Conservation (phyloP, 2,113 vertebrate species). For the Eulemur macaco region DNA sequence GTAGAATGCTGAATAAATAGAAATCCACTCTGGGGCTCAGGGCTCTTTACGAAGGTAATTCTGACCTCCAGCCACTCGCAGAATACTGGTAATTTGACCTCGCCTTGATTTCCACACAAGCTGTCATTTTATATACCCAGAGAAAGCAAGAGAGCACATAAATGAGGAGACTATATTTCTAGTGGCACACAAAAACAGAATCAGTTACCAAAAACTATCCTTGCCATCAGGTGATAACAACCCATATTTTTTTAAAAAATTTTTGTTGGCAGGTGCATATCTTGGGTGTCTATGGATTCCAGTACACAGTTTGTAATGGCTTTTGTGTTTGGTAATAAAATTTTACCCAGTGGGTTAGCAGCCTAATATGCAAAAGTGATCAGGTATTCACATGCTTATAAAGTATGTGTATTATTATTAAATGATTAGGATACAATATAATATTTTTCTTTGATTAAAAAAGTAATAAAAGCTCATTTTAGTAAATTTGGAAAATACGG, state of each 20-base stretch:
- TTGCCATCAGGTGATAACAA: background rate
- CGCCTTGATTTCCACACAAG: conserved; percentile 7
- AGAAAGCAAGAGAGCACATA: background rate
- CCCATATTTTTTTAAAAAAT: background rate
- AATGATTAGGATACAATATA: background rate
- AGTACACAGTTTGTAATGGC: background rate
- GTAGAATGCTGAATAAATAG: conserved; percentile 45
- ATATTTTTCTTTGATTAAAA: background rate
- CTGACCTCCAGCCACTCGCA: conserved; percentile 21
- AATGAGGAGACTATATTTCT: conserved; percentile 42
- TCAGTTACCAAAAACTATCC: background rate
- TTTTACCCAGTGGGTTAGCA: background rate
- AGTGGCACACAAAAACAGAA: conserved; percentile 18
- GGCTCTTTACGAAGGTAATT: conserved; percentile 12
- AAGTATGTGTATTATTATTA: background rate
- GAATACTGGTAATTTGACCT: conserved; percentile 49
- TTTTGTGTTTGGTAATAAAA: background rate
- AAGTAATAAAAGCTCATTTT: background rate
- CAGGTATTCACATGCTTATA: background rate
- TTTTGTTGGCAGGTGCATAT: background rate
- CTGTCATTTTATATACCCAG: conserved; percentile 51
- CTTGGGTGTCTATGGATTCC: background rate
- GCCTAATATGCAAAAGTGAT: background rate
- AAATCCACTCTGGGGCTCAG: background rate
- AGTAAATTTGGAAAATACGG: background rate